Evolutionary conservation across 1,140 invertebrate genomes (phyloP).

Genomic region (Rhopalosiphum padi): DNA sequence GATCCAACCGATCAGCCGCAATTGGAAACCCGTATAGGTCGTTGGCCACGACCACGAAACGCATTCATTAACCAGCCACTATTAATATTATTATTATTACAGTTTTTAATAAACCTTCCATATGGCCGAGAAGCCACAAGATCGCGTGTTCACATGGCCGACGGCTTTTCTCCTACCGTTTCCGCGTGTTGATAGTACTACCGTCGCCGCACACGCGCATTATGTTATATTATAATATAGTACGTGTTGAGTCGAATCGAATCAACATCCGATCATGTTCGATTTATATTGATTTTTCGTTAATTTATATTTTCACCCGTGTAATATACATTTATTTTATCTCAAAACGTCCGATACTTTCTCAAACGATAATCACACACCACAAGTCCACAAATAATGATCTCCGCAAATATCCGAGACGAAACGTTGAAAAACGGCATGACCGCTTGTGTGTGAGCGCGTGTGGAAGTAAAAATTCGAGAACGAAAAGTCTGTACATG

Average conservation of each 20-base stretch:
- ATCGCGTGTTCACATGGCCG: constrained; percentile 34
- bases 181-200: background rate
- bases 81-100: constrained; percentile 9
- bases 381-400: no score
- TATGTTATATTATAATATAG: background rate
- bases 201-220: background rate
- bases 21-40: background rate
- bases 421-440: background rate
- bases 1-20: background rate
- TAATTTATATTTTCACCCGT: background rate
- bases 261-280: background rate
- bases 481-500: background rate
- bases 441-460: no score
- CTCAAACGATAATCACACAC: no score
- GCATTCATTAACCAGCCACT: constrained; percentile 40
- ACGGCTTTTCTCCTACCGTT: background rate
- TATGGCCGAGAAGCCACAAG: background rate
- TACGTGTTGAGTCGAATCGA: background rate
- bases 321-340: no score
- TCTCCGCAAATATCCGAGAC: background rate
- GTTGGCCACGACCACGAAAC: constrained; percentile 24
- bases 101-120: constrained; percentile 2
- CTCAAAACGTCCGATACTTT: no score
- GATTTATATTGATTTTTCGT: background rate
- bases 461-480: background rate